phyloP scores from a whole-genome alignment of 1,140 invertebrate genomes.

The Meloidogyne hapla region DNA sequence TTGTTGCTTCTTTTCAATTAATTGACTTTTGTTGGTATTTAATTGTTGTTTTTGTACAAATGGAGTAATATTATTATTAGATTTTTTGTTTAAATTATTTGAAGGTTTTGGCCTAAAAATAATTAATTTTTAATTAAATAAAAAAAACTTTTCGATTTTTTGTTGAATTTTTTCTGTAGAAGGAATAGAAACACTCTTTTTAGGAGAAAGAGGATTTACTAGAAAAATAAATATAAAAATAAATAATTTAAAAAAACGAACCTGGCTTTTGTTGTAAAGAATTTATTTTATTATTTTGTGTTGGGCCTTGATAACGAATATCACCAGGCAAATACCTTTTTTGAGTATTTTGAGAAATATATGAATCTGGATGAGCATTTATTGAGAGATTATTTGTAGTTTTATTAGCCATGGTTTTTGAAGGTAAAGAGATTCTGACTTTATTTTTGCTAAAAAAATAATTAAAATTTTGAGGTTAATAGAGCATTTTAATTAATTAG shows the following conservation, averaged over 20 bases:
- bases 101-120: neutral
- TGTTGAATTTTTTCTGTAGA: neutral
- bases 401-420: neutral
- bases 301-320: conserved; percentile 46
- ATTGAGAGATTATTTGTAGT: conserved; percentile 7
- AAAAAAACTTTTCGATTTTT: neutral
- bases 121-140: neutral
- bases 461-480: neutral
- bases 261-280: neutral
- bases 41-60: conserved; percentile 1
- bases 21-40: neutral
- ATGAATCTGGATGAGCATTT: conserved; percentile 9
- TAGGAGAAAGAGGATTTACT: neutral
- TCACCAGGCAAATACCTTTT: conserved; percentile 49
- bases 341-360: conserved; percentile 8
- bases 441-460: neutral
- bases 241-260: neutral
- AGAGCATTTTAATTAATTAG: too few relatives aligned
- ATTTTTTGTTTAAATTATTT: neutral
- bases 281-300: neutral
- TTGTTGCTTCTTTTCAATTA: neutral
- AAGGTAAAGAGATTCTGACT: conserved; percentile 13
- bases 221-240: neutral
- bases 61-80: neutral
- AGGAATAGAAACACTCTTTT: conserved; percentile 3